Percentiles rank a stretch among this genome's conserved stretches.
Evolutionary conservation across 2,113 vertebrate species (phyloP).

Genomic region (Microtus montanus): DNA sequence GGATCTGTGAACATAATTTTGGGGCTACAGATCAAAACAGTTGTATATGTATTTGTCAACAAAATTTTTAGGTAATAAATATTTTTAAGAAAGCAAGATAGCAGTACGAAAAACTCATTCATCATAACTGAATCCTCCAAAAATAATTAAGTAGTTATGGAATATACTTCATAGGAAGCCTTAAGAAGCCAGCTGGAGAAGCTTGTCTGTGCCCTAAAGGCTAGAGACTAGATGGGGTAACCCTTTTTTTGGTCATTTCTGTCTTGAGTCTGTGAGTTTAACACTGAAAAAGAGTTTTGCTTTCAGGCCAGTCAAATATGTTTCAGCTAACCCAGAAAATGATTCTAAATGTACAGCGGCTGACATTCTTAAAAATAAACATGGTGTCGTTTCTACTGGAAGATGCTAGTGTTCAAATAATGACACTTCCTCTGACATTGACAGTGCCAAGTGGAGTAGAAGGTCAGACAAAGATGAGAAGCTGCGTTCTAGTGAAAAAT

Average conservation of each 20-base stretch:
- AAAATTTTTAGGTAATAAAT: not conserved
- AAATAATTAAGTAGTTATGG: constrained; percentile 15
- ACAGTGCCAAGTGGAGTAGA: constrained; percentile 76
- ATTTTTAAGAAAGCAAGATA: constrained; percentile 23
- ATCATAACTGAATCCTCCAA: not conserved
- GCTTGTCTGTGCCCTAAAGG: not conserved
- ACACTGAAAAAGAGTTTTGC: constrained; percentile 39
- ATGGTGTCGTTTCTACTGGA: constrained; percentile 79
- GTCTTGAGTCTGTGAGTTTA: not conserved
- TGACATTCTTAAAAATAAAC: constrained; percentile 74
- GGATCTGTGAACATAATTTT: not conserved
- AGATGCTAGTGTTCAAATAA: constrained; percentile 80
- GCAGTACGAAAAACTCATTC: not conserved
- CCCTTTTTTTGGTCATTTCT: not conserved
- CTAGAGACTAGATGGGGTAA: not conserved
- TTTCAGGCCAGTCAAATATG: constrained; percentile 62
- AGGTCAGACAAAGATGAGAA: constrained; percentile 85
- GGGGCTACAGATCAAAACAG: not conserved
- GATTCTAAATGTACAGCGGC: constrained; percentile 64
- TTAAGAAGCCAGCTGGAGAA: not conserved
- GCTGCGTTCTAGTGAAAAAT: constrained; percentile 80
- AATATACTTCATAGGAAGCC: not conserved
- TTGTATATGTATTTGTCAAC: not conserved
- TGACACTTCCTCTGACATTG: constrained; percentile 78
- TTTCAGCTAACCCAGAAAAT: constrained; percentile 61